These are phyloP conservation scores for Hippocampus kuda DNA, from an alignment of 2,797 vertebrate species.

Conservation along the genomic window DNA sequence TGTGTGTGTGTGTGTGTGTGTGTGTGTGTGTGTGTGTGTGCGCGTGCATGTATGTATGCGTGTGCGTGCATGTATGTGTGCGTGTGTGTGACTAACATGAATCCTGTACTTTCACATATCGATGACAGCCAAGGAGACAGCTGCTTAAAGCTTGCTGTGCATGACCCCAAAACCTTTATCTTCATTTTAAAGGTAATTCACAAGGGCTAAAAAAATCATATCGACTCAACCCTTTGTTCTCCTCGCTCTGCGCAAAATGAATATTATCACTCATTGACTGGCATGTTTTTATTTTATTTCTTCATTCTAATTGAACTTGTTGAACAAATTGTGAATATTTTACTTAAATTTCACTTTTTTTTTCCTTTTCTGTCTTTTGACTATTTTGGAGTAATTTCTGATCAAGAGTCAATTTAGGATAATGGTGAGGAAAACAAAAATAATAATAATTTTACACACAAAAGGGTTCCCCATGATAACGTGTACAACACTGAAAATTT, in stretches of 20 bases:
- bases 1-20: not conserved
- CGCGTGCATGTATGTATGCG: slow-evolving; percentile 32
- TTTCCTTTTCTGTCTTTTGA: not conserved
- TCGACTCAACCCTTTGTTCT: not conserved
- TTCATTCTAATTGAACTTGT: not conserved
- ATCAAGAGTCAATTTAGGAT: not conserved
- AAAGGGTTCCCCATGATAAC: not conserved
- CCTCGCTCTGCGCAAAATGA: not conserved
- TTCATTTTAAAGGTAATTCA: slow-evolving; percentile 16
- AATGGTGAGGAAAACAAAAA: not conserved
- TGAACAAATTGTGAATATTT: too few species aligned
- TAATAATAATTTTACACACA: not conserved
- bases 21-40: slow-evolving; percentile 27
- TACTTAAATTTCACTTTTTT: not conserved
- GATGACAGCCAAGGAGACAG: slow-evolving; percentile 72
- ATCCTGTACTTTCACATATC: slow-evolving; percentile 75
- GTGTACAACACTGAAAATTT: not conserved
- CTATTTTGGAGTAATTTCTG: not conserved
- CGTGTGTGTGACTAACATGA: slow-evolving; percentile 66
- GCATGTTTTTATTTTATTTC: not conserved
- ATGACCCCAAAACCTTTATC: slow-evolving; percentile 45
- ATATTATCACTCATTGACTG: not conserved
- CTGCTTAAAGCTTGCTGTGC: slow-evolving; percentile 48
- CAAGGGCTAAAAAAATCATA: not conserved
- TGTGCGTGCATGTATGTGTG: slow-evolving; percentile 5